These are phyloP conservation scores for Nettapus auritus DNA, from an alignment of 2,113 vertebrate genomes.

Conservation along the genomic window DNA sequence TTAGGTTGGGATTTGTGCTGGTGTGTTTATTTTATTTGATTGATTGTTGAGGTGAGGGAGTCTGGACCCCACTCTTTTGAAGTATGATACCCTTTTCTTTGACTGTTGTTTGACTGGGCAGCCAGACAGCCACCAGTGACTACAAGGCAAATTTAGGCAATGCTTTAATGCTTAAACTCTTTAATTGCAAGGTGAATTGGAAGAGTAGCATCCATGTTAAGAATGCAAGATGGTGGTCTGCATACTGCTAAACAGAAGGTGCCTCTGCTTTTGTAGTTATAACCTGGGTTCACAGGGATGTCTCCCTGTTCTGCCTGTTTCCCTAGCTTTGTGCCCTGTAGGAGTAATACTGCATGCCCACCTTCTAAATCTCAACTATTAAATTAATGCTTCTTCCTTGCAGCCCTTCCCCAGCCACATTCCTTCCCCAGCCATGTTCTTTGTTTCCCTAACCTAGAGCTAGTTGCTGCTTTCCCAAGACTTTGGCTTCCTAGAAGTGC, in stretches of 20 bases:
- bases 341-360: not conserved
- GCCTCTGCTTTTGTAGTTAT: not conserved
- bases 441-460: not conserved
- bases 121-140: not conserved
- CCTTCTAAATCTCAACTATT: not conserved
- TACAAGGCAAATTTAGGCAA: not conserved
- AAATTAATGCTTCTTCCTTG: not conserved
- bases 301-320: not conserved
- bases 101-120: not conserved
- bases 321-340: not conserved
- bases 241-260: not conserved
- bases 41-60: not conserved
- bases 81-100: not conserved
- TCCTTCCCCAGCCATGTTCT: accelerated
- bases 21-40: not conserved
- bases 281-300: not conserved
- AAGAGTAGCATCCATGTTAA: not conserved
- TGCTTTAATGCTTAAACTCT: not conserved
- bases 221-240: not conserved
- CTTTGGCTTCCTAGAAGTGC: not conserved
- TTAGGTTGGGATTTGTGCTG: not conserved
- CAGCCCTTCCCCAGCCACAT: not conserved
- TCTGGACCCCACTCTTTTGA: not conserved
- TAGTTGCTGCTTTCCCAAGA: not conserved
- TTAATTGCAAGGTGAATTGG: not conserved